phyloP scores from a whole-genome alignment of 2,113 vertebrate species.

The Numida meleagris region DNA sequence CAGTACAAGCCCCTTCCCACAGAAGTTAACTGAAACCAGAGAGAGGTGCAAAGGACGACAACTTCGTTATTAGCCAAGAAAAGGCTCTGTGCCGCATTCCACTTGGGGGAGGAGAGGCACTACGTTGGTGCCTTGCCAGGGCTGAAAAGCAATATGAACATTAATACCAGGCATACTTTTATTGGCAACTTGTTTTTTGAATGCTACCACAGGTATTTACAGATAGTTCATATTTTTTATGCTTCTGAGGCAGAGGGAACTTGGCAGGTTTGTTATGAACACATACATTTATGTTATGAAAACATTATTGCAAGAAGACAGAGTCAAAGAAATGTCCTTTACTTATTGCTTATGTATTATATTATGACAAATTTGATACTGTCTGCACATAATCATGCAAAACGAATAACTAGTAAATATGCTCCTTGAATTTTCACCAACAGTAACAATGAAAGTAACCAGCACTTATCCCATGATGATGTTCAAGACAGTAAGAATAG shows the following conservation, averaged over 20 bases:
- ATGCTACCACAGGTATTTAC: background rate
- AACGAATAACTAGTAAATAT: background rate
- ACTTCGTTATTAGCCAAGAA: background rate
- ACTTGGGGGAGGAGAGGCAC: background rate
- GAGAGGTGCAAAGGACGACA: background rate
- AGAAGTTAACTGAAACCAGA: background rate
- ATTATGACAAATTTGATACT: background rate
- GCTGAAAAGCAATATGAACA: background rate
- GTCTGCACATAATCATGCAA: background rate
- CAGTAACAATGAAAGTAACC: background rate
- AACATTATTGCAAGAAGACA: background rate
- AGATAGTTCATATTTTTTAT: background rate
- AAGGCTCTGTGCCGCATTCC: background rate
- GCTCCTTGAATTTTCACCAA: background rate
- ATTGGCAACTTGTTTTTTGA: background rate
- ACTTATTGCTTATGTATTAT: background rate
- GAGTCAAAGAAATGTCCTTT: background rate
- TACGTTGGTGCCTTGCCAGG: background rate
- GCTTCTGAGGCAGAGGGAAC: background rate
- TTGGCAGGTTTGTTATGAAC: background rate
- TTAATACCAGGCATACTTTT: background rate
- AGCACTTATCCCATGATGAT: background rate
- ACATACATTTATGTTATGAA: background rate
- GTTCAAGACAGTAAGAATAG: background rate
- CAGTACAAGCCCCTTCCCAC: background rate